Evolutionary conservation across 2,888 invertebrate genomes (phyloP), one percentile per base, ranked within the genome.

Genomic region (Cheilosia pagana): DNA sequence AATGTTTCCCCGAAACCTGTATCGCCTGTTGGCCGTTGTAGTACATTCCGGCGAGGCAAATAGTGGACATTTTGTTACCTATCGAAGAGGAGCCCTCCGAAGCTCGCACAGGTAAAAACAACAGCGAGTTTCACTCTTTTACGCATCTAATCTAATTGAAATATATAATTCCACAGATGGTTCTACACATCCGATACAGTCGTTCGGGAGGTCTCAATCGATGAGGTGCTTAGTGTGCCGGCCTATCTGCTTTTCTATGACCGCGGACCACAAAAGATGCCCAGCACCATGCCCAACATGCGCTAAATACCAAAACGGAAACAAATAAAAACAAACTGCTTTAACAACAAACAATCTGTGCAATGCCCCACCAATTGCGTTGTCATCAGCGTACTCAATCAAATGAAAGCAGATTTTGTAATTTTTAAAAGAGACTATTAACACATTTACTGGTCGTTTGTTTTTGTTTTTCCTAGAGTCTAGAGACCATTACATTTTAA

Each of bases 171-270:
- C 57, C 52, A 0, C 90, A 96, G 95, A 86, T 98, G 98, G 98
- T 96, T 95, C 92, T 96, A 95, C 91, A 96, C 96, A 0, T 97
- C 97, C 0, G 98, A 98, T 92, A 95, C 96, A 3, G 94, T 95
- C 85, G 97, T 98, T 10, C 95, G 96, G 87, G 95, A 95, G 91
- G 96, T 96, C 35, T 93, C 95, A 0, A 93, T 97, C 57, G 94
- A 95, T 60, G 96, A 97, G 90, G 98, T 98, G 67, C 93, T 98
- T 19, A 94, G 95, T 87, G 95, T 96, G 88, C 95, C 96, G 72
- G 98, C 98, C 16, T 99, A 98, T 93, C 95, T 99, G 94, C 93
- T 99, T 83, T 98, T 98, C 93, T 99, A 99, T 92, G 98, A 98
- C 89, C 90, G 92, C 16, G 91, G 92, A 31, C 90, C 91, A 53